Evolutionary conservation across 2,113 vertebrate genomes (phyloP).

Genomic region (Meleagris gallopavo): DNA sequence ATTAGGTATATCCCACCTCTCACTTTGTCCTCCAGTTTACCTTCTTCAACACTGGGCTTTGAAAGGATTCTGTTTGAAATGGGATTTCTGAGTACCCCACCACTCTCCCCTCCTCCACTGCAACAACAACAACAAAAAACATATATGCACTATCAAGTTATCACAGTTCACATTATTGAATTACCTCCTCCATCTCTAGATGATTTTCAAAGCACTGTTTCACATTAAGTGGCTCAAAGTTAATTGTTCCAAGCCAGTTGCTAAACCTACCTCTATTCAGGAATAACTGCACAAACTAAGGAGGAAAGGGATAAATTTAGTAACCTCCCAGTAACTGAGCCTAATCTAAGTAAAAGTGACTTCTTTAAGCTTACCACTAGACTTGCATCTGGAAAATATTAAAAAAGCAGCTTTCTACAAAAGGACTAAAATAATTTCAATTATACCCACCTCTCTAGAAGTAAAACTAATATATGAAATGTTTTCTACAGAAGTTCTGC

Average conservation of each 20-base stretch:
- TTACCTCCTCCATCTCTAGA: neutral
- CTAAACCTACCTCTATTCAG: neutral
- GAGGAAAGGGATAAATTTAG: neutral
- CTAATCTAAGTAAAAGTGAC: neutral
- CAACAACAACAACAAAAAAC: neutral
- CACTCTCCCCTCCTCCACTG: fast-evolving
- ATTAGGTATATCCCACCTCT: neutral
- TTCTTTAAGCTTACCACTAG: neutral
- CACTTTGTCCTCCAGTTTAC: neutral
- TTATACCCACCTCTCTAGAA: neutral
- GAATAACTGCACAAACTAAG: neutral
- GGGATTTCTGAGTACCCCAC: neutral
- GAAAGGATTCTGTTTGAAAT: neutral
- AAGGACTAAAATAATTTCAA: neutral
- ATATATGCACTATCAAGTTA: neutral
- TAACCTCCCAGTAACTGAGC: neutral
- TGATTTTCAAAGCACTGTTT: neutral
- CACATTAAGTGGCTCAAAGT: neutral
- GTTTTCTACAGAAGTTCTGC: neutral
- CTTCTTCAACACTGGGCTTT: neutral
- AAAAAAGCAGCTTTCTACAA: neutral
- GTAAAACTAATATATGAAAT: neutral
- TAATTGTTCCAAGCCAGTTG: neutral
- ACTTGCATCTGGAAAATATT: neutral
- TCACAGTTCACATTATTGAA: neutral